Percentiles rank a stretch among this genome's conserved stretches.
Conservation (phyloP, 2,797 vertebrate genomes). For the Crocidura indochinensis region DNA sequence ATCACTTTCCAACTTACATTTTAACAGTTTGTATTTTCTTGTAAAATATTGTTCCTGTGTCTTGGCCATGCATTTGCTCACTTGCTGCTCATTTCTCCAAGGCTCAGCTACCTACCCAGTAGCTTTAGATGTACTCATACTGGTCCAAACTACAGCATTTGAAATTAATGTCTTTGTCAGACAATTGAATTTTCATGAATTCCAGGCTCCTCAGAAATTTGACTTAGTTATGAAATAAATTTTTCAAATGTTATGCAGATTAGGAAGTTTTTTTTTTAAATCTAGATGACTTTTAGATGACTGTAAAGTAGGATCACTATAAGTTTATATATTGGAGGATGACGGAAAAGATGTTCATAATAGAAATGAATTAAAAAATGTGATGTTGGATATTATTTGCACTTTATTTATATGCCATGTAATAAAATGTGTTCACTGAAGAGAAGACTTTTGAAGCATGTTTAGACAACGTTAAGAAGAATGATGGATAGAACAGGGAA, state of each 20-base stretch:
- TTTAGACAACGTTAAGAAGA: neutral
- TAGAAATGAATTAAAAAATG: no score
- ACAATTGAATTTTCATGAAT: neutral
- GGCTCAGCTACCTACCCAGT: neutral
- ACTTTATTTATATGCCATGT: neutral
- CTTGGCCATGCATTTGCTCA: neutral
- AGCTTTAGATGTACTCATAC: neutral
- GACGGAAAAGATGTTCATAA: no score
- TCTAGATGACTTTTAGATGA: neutral
- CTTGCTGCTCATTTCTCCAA: neutral
- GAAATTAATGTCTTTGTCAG: neutral
- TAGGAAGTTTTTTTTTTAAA: neutral
- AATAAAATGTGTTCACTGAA: neutral
- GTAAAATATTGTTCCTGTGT: neutral
- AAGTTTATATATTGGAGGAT: neutral
- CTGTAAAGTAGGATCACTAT: neutral
- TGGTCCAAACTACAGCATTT: neutral
- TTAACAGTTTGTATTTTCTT: neutral
- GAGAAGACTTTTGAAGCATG: constrained; percentile 4
- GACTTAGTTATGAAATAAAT: constrained; percentile 3
- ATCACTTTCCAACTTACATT: no score
- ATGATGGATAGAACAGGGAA: neutral
- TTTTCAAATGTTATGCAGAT: constrained; percentile 2
- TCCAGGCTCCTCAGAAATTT: constrained; percentile 6
- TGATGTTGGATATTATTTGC: neutral